phyloP scores from a whole-genome alignment of 2,797 vertebrate species.

The Rachycentron canadum region DNA sequence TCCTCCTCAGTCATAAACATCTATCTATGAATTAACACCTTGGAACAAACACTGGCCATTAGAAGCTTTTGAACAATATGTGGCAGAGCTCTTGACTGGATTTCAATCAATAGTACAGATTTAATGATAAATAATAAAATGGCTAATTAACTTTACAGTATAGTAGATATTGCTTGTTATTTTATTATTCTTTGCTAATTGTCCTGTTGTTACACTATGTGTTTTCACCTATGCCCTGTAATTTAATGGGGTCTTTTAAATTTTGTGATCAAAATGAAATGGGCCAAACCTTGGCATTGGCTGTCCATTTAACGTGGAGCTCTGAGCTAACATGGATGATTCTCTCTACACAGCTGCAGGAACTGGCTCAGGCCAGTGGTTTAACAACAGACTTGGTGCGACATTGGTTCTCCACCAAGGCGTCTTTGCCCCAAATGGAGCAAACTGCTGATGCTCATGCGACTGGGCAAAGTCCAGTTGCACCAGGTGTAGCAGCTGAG shows the following conservation, averaged over 20 bases:
- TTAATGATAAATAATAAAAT: not conserved
- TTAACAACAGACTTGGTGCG: constrained; percentile 90
- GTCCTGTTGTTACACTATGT: not conserved
- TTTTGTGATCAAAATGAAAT: not conserved
- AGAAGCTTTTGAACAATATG: not conserved
- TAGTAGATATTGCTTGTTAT: not conserved
- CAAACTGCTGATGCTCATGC: constrained; percentile 33
- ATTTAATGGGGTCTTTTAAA: not conserved
- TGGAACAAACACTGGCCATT: not conserved
- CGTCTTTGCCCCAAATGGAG: constrained; percentile 57
- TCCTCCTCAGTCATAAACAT: not conserved
- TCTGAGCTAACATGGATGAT: not conserved
- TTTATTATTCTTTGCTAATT: not conserved
- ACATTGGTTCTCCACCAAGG: constrained; percentile 89
- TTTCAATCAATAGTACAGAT: not conserved
- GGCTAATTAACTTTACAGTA: not conserved
- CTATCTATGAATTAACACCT: not conserved
- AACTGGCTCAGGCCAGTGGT: constrained; percentile 86
- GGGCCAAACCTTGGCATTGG: not conserved
- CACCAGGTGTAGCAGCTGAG: constrained; percentile 33
- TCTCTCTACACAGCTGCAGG: constrained; percentile 82
- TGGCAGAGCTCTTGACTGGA: not conserved
- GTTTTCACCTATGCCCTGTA: not conserved
- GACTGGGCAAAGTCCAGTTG: constrained; percentile 27
- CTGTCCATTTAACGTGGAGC: not conserved